Evolutionary conservation across 2,888 invertebrate genomes (phyloP).

Genomic region (Anagyrus pseudococci): DNA sequence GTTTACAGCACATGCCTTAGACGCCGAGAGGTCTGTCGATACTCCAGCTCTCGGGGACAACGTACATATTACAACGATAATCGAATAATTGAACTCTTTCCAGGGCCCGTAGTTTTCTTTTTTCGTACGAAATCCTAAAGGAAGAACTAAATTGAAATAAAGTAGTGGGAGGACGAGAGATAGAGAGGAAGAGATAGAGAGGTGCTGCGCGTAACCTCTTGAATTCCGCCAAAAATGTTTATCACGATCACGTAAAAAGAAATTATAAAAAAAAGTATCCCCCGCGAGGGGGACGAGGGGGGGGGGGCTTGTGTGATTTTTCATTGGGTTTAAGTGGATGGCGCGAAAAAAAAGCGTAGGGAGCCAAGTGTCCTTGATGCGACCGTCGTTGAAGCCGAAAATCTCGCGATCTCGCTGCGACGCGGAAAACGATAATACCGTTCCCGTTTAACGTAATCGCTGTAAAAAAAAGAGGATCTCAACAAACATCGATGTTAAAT

Average conservation of each 20-base stretch:
- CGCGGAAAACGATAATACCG: slow-evolving; percentile 29
- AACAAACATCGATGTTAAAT: slow-evolving; percentile 41
- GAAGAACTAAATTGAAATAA: not conserved
- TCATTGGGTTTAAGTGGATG: slow-evolving; percentile 52
- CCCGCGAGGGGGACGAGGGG: slow-evolving; percentile 29
- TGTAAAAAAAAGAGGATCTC: slow-evolving; percentile 33
- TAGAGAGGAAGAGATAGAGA: not conserved
- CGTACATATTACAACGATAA: slow-evolving; percentile 1
- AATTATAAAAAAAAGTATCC: slow-evolving; percentile 28
- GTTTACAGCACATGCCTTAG: slow-evolving; percentile 31
- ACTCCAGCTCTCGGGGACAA: slow-evolving; percentile 51
- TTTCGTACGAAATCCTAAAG: not conserved
- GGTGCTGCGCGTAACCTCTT: slow-evolving; percentile 39
- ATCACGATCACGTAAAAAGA: slow-evolving; percentile 34
- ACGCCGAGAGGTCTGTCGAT: slow-evolving; percentile 53
- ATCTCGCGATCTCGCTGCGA: slow-evolving; percentile 59
- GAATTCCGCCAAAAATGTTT: slow-evolving; percentile 37
- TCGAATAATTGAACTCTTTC: slow-evolving; percentile 9
- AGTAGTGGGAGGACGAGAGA: not conserved
- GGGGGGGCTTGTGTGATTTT: slow-evolving; percentile 40
- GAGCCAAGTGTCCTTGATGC: slow-evolving; percentile 63
- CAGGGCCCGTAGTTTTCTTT: not conserved
- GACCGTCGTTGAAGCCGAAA: slow-evolving; percentile 62
- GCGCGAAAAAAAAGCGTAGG: slow-evolving; percentile 59
- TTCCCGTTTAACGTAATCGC: slow-evolving; percentile 41